phyloP scores from a whole-genome alignment of 2,797 vertebrate species.

The Tarsius wallacei region DNA sequence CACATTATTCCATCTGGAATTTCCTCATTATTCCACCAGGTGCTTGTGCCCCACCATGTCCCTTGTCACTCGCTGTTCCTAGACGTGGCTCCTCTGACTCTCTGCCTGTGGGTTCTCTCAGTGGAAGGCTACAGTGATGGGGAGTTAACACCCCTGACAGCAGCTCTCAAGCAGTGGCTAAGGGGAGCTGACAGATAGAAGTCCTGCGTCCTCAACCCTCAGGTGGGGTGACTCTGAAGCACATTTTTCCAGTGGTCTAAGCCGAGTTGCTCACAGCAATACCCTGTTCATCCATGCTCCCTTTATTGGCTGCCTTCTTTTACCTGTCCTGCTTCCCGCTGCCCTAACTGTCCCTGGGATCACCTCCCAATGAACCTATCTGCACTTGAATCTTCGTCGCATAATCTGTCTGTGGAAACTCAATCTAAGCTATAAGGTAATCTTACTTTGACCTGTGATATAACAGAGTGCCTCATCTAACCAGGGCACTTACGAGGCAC shows the following conservation, averaged over 20 bases:
- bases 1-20: neutral
- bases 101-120: neutral
- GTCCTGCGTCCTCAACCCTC: neutral
- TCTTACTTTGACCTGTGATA: neutral
- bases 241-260: neutral
- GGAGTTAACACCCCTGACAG: neutral
- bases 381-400: neutral
- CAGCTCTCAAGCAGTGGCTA: neutral
- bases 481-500: neutral
- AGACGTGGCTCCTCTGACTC: rapidly evolving
- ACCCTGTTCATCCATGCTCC: rapidly evolving
- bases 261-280: rapidly evolving
- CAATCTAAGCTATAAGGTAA: neutral
- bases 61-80: neutral
- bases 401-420: neutral
- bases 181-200: neutral
- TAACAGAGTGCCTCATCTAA: neutral
- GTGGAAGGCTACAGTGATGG: neutral
- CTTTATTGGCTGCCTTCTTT: neutral
- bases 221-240: neutral
- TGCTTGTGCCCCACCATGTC: rapidly evolving
- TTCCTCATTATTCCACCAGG: too few relatives aligned
- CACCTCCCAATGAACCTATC: neutral
- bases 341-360: neutral
- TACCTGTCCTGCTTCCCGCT: neutral